Base-by-base conservation (phyloP, 2,888 invertebrate genomes). In the Hirtodrosophila histrioides region DNA sequence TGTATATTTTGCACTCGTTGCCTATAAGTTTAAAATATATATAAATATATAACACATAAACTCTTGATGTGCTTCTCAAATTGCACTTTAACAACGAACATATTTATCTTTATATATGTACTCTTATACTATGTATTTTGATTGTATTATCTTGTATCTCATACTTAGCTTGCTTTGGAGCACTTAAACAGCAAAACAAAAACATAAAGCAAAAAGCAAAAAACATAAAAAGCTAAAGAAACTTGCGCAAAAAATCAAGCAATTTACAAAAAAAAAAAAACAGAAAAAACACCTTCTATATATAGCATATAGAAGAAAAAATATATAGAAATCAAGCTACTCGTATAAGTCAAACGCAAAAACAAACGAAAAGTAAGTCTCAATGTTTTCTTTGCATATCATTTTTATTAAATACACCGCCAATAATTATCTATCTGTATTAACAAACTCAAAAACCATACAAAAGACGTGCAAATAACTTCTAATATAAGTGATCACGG, bases 81-180 rank as follows among this genome's bases (percentile, higher is more conserved):
- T 44, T 70, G 70, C 71, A 70, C 73, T n/a, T 27, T 56, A 44
- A 65, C 29, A 55, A 66, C 39, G 41, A 55, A 24, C 61, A 41
- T 53, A 67, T 57, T 33, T 40, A 62, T 45, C 31, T 62, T 11
- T 33, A 58, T 40, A 53, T 61, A 69, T 62, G 57, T 76, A 80
- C 51, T 62, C 58, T 71, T 85, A 78, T 78, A 85, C 80, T 85
- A 76, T 74, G 87, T 83, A 83, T 79, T 89, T 86, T 88, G 77
- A 89, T 79, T 89, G 77, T 89, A 84, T 83, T 86, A 89, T 90
- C 88, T 88, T 90, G 88, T 90, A 90, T 91, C 88, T 91, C 91
- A 90, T 91, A 91, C 88, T 89, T 91, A 91, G 91, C 91, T 91
- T 91, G 91, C 91, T 91, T 91, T 91, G 91, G 91, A 91, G 91